Base-by-base conservation (phyloP, 1,140 invertebrate species). In the Nephila pilipes region DNA sequence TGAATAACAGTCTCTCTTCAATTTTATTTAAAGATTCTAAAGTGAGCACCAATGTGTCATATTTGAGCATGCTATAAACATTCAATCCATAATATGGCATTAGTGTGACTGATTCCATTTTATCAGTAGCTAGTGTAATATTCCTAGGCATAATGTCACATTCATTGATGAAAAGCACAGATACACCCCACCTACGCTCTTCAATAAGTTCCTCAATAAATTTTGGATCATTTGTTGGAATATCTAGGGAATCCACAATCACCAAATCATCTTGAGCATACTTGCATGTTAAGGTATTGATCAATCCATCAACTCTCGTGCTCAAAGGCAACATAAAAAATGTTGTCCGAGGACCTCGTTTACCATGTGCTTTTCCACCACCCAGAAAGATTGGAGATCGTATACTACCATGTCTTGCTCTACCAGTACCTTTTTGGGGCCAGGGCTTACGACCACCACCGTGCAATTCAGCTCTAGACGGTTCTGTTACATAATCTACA, bases 261-360 rank as follows among this genome's bases (percentile, higher is more conserved):
- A 99, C 98, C 65, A 99, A 95, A 96, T 99, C 98, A 96, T 99
- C 98, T 96, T 99, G 98, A 18, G 98, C 98, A 94, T 99, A 96
- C 96, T 99, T 99, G 3, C 98, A 96, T 38, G 99, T 98, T 12
- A 99, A 95, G 0, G 97, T 97, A 18, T 97, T 96, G 18, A 97
- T 97, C 1, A 99, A 96, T 0, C 99, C 99, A 89, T 96, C 94
- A 5, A 99, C 95, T 94, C 99, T 95, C 4, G 96, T 95, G 93
- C 96, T 96, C 95, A 97, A 97, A 0, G 98, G 97, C 32, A 99
- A 95, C 98, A 99, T 99, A 95, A 97, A 99, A 95, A 99, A 99
- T 95, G 98, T 97, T 14, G 98, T 97, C 81, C 97, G 97, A 10
- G 98, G 98, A 0, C 98, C 97, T 80, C 98, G 96, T 6, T 99